Evolutionary conservation across 2,888 invertebrate species (phyloP), one percentile per base, ranked within the genome.

Genomic region (Physocephala rufipes): DNA sequence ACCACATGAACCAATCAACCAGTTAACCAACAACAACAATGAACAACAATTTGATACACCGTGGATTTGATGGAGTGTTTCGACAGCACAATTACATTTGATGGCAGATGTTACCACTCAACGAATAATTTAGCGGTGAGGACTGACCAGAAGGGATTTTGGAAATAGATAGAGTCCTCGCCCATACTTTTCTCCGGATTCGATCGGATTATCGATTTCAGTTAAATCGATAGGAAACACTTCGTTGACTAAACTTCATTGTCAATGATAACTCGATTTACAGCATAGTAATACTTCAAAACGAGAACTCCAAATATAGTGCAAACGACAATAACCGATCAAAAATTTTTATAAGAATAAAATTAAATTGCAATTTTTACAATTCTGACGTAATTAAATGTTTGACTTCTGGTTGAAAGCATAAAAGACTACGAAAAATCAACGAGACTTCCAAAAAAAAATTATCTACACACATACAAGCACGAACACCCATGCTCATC

Each of bases 361-460:
- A 59, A 70, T 73, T 59, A 73, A 73, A 73, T 73, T 70, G 73
- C 63, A 70, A 58, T 66, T 67, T 73, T 73, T 70, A 15, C 70
- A 67, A 59, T 70, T 67, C 59, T 49, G 62, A 73, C 70, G 70
- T 67, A 73, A 73, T 73, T 70, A 73, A 73, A 73, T 73, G 70
- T 67, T 47, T 47, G 67, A 70, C 67, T 36, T 70, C 64, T 63
- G 70, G 21, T 55, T 61, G 58, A 9, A 28, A 21, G 58, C n/a
- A 28, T 24, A 43, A 30, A 30, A 28, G 58, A 45, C 45, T 45
- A 55, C 2, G 28, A n/a, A 53, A 19, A 53, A 53, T 9, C 5
- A 53, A 12, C 21, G 19, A 21, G n/a, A 53, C 19, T 21, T 1
- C 21, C 53, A 19, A 21, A 1, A 15, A 28, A 30, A 36, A 30